Base-by-base conservation (phyloP, 2,797 vertebrate species). In the Aphelocoma californica region DNA sequence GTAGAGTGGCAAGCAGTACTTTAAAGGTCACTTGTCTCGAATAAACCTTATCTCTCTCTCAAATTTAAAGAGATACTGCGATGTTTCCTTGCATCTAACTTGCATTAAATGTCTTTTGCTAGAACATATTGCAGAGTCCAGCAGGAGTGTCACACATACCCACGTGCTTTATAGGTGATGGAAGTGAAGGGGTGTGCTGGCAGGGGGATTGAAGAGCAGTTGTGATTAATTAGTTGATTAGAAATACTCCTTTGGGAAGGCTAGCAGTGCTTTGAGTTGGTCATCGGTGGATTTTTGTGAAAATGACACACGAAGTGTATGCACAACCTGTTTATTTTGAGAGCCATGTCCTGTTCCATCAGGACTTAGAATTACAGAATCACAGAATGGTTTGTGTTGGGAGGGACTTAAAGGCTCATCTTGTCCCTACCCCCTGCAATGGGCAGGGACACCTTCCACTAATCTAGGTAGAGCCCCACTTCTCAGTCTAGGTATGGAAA, bases 11-110 rank as follows among this genome's bases (percentile, higher is more conserved):
- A 84, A 69, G 93, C 74, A 74, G 56, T 89, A 83, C 93, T 93
- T 95, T 85, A 94, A 96, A 97, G 95, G 96, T 97, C 93, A 91
- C 90, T 96, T 70, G 62, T 96, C 92, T 96, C 88, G 69, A 93
- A 88, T 95, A 97, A 95, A 97, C 91, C 88, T 94, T 77, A 42
- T 72, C 64, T 90, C 78, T 80, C 60, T 87, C 89, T 86, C 89
- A 67, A 65, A 91, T 75, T 78, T 94, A 69, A 90, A 91, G 94
- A 89, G 57, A 62, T 42, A 86, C 23, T 72, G 83, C 12, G 5
- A 86, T 64, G 70, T 93, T 95, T 82, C 86, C 53, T 72, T 92
- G 62, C 65, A 45, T 64, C 66, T 54, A 81, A 65, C 57, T 72
- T 57, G 40, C 47, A 21, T 66, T 89, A 91, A 90, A 71, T 79